Percentiles rank a stretch among this genome's conserved stretches.
phyloP scores from a whole-genome alignment of 2,797 vertebrate genomes.

The Diplodus sargus region DNA sequence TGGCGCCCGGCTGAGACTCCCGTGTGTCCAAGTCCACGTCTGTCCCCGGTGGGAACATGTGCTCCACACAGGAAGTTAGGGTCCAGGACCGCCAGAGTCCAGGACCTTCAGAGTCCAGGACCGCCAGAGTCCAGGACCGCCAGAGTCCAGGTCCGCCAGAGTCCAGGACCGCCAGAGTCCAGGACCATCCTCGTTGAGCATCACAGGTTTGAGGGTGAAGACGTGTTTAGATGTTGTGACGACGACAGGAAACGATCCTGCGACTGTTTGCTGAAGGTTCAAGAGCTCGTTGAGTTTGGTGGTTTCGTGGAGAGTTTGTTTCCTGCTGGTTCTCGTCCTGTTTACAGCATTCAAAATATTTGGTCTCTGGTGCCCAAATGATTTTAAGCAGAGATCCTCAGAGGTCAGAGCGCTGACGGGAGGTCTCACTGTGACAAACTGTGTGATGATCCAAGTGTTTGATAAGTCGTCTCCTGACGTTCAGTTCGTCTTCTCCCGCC shows the following conservation, averaged over 20 bases:
- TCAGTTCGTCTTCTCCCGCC: too few relatives aligned
- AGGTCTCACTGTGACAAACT: too few relatives aligned
- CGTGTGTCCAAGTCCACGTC: not conserved
- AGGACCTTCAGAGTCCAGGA: too few relatives aligned
- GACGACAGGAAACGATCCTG: not conserved
- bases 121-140: too few relatives aligned
- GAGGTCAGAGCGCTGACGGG: not conserved
- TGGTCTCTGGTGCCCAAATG: not conserved
- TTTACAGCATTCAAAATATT: constrained; percentile 18
- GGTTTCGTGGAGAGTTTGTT: constrained; percentile 1
- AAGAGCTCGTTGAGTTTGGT: not conserved
- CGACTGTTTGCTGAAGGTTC: not conserved
- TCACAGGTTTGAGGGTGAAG: constrained; percentile 13
- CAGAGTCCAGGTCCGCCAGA: too few relatives aligned
- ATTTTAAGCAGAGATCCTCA: not conserved
- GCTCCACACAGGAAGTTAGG: not conserved
- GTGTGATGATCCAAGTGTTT: too few relatives aligned
- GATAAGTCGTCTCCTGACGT: too few relatives aligned
- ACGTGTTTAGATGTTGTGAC: not conserved
- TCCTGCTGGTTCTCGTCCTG: not conserved
- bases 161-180: too few relatives aligned
- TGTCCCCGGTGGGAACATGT: not conserved
- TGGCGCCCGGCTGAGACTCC: not conserved
- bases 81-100: too few relatives aligned
- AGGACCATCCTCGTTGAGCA: not conserved